Conservation (phyloP, 2,888 invertebrate genomes). For the Petrophora chlorosata region DNA sequence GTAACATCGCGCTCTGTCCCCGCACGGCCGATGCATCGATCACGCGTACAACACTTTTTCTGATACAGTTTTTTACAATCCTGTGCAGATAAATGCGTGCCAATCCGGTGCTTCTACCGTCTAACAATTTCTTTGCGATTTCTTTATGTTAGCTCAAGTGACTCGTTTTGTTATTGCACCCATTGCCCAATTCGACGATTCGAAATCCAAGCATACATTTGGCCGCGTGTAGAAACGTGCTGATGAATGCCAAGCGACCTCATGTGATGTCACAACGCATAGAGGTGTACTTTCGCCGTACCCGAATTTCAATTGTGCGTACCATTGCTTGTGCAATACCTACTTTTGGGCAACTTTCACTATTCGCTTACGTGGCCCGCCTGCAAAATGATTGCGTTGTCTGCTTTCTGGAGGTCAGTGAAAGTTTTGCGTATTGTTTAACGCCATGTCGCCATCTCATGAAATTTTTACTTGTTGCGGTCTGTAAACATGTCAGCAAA, state of each 20-base stretch:
- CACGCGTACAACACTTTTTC: conserved; percentile 63
- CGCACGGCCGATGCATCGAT: conserved; percentile 71
- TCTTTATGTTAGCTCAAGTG: conserved; percentile 8
- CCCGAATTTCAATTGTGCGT: conserved; percentile 79
- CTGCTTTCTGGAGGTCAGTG: conserved; percentile 72
- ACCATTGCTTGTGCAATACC: conserved; percentile 77
- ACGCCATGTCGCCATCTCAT: conserved; percentile 29
- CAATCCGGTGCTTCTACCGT: conserved; percentile 26
- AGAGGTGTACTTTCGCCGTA: conserved; percentile 77
- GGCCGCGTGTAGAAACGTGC: conserved; percentile 20
- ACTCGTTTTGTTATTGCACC: conserved; percentile 1
- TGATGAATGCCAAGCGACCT: conserved; percentile 48
- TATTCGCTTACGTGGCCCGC: conserved; percentile 74
- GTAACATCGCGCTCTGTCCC: conserved; percentile 77
- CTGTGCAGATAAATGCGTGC: conserved; percentile 42
- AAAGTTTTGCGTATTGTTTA: conserved; percentile 69
- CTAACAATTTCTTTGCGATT: conserved; percentile 12
- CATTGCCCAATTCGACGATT: conserved; percentile 19
- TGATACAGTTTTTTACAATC: conserved; percentile 55
- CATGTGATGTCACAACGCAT: conserved; percentile 54
- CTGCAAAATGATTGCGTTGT: conserved; percentile 79
- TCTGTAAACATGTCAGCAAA: conserved; percentile 18
- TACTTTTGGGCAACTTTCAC: conserved; percentile 82
- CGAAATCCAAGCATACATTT: conserved; percentile 10
- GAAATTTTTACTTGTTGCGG: conserved; percentile 13